These are phyloP conservation scores for Anticlea derivata DNA, from an alignment of 2,888 invertebrate genomes.

Conservation along the genomic window DNA sequence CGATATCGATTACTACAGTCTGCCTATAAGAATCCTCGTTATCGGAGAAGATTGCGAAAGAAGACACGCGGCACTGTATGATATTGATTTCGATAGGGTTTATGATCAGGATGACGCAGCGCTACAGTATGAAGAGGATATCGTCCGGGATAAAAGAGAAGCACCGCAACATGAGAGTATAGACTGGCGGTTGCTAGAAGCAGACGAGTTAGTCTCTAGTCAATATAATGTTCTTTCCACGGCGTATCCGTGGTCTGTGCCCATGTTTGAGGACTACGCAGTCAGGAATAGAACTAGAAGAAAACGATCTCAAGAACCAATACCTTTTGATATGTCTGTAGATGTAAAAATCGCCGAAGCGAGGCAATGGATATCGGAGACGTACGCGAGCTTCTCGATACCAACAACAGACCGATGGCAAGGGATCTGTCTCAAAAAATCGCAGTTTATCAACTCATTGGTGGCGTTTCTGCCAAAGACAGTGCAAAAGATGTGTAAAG, in stretches of 20 bases:
- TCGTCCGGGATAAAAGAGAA: slow-evolving; percentile 69
- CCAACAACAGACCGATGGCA: slow-evolving; percentile 92
- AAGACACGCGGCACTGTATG: slow-evolving; percentile 84
- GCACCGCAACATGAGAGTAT: slow-evolving; percentile 59
- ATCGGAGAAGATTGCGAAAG: slow-evolving; percentile 88
- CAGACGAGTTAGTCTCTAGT: slow-evolving; percentile 73
- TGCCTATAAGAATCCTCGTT: slow-evolving; percentile 90
- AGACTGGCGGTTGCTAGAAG: slow-evolving; percentile 78
- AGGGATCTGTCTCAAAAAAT: slow-evolving; percentile 90
- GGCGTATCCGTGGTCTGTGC: slow-evolving; percentile 81
- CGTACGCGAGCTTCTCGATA: slow-evolving; percentile 94
- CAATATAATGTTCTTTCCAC: slow-evolving; percentile 75
- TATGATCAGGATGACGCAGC: slow-evolving; percentile 80
- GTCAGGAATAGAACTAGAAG: slow-evolving; percentile 79
- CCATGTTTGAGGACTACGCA: slow-evolving; percentile 79
- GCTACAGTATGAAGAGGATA: slow-evolving; percentile 71
- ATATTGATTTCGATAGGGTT: slow-evolving; percentile 83
- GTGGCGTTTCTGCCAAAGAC: slow-evolving; percentile 90
- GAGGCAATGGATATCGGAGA: slow-evolving; percentile 93
- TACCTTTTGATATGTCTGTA: slow-evolving; percentile 84
- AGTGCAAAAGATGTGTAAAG: slow-evolving; percentile 88
- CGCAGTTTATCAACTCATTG: slow-evolving; percentile 91
- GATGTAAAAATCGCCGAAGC: slow-evolving; percentile 89
- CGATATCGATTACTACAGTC: slow-evolving; percentile 92
- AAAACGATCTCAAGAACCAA: slow-evolving; percentile 70